Evolutionary conservation across 1,140 invertebrate genomes (phyloP), one percentile per base, ranked within the genome.

Genomic region (Lasioglossum albipes): DNA sequence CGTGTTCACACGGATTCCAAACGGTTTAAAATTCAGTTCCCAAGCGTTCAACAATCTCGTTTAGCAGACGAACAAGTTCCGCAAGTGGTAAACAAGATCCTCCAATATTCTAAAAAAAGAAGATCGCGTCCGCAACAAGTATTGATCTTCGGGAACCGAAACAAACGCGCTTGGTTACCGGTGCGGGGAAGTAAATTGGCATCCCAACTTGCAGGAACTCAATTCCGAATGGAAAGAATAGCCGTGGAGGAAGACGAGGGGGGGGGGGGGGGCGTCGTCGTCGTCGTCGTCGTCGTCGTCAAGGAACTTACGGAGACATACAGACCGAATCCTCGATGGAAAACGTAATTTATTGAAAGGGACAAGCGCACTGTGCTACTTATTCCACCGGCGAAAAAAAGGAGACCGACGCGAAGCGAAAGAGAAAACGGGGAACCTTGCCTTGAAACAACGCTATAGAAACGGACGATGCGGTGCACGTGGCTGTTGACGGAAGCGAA

Each of bases 281-380:
- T n/a, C n/a, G n/a, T n/a, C n/a, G n/a, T n/a, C 27, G 27, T 27
- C 27, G 1, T 27, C 27, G 27, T 27, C 18, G 22, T 69, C n/a
- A 31, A 31, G 9, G 27, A 45, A 42, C 45, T 36, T 36, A 5
- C 36, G 5, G 36, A 36, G 36, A 36, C 36, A 36, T 67, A 6
- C 59, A 54, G 64, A 79, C 59, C 42, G 69, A 64, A 72, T 72
- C n/a, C 45, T 6, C 3, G 27, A 65, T 65, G 76, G 71, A 41
- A 73, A 72, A 65, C 36, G 18, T 54, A 78, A 71, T 78, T 72
- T 54, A 79, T 73, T 41, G 61, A 54, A 45, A 45, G 13, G 22
- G 71, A 52, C 22, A 20, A 27, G 49, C n/a, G 18, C 20, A 27
- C 57, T 22, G 13, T 10, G 16, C 49, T 12, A n/a, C n/a, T n/a